Evolutionary conservation across 2,888 invertebrate genomes (phyloP).

Genomic region (Mystacides longicornis): DNA sequence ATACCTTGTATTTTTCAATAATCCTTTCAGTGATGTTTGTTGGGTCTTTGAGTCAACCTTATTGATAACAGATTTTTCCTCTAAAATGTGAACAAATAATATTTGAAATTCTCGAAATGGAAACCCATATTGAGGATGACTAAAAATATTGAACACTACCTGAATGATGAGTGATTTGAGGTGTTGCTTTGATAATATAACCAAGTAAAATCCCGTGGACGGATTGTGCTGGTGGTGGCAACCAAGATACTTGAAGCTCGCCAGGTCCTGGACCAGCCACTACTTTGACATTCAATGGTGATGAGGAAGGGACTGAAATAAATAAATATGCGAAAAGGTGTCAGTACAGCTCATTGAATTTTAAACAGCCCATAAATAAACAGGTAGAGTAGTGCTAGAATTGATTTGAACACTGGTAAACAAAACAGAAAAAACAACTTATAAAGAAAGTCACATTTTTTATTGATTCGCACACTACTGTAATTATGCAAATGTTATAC

Average conservation of each 20-base stretch:
- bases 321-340: no score
- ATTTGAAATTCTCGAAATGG: not conserved
- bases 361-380: no score
- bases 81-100: constrained; percentile 11
- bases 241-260: constrained; percentile 64
- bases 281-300: constrained; percentile 38
- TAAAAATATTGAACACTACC: constrained; percentile 15
- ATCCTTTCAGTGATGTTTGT: constrained; percentile 55
- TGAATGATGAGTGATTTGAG: constrained; percentile 21
- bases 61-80: constrained; percentile 30
- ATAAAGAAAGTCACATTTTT: not conserved
- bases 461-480: not conserved
- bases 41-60: constrained; percentile 34
- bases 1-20: constrained; percentile 70
- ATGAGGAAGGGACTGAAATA: constrained; percentile 41
- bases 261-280: constrained; percentile 51
- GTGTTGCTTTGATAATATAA: constrained; percentile 41
- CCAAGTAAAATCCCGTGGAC: constrained; percentile 61
- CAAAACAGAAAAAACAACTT: no score
- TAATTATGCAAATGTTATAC: no score
- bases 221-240: constrained; percentile 50
- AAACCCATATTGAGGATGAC: not conserved
- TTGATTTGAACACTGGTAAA: no score
- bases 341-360: no score
- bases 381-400: no score